phyloP scores from a whole-genome alignment of 2,113 vertebrate species.

The Ptilorrhoa leucosticta region DNA sequence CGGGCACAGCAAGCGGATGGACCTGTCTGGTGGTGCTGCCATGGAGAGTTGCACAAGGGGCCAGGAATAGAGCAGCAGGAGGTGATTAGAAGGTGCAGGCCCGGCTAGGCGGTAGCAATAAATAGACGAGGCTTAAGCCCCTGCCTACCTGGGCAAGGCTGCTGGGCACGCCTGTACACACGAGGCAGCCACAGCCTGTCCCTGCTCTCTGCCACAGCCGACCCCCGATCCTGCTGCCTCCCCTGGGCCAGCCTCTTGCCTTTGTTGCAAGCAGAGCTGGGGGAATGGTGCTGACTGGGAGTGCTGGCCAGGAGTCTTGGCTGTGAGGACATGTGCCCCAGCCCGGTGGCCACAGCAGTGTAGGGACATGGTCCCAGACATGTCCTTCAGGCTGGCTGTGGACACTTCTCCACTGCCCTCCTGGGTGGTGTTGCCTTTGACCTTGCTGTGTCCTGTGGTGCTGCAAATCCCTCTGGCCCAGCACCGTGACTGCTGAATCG shows the following conservation, averaged over 20 bases:
- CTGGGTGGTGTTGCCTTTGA: neutral
- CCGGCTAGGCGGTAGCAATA: neutral
- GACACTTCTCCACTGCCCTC: neutral
- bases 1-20: neutral
- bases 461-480: conserved; percentile 28
- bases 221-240: neutral
- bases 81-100: conserved; percentile 19
- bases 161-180: neutral
- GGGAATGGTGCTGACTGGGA: neutral
- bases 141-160: conserved; percentile 32
- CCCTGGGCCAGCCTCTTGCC: neutral
- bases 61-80: conserved; percentile 23
- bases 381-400: neutral
- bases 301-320: neutral
- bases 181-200: rapidly evolving
- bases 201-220: neutral
- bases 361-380: neutral
- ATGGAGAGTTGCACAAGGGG: neutral
- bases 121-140: neutral
- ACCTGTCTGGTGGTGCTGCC: neutral
- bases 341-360: rapidly evolving
- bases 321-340: rapidly evolving
- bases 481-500: conserved; percentile 35
- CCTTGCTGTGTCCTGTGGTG: conserved; percentile 36
- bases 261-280: neutral